Evolutionary conservation across 1,140 invertebrate species (phyloP).

Genomic region (Phthorimaea operculella): DNA sequence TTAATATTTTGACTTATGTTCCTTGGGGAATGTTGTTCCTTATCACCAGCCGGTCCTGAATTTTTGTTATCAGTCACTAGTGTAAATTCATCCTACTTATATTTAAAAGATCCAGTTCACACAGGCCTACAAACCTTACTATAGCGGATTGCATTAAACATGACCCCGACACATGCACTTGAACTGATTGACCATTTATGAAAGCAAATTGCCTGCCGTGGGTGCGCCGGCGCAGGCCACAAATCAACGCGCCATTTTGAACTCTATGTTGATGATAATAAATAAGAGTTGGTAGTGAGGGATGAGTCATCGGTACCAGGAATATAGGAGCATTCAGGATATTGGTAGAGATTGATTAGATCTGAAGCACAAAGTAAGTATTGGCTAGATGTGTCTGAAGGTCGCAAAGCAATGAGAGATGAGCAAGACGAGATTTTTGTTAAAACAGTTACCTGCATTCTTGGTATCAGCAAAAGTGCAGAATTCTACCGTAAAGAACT

Average conservation of each 20-base stretch:
- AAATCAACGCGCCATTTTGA: background rate
- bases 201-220: conserved; percentile 21
- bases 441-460: too few relatives aligned
- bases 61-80: too few relatives aligned
- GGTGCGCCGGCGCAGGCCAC: conserved; percentile 8
- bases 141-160: conserved; percentile 12
- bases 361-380: too few relatives aligned
- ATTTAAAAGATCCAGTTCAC: too few relatives aligned
- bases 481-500: too few relatives aligned
- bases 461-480: too few relatives aligned
- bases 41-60: too few relatives aligned
- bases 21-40: too few relatives aligned
- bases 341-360: background rate
- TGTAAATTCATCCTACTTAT: too few relatives aligned
- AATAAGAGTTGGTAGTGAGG: background rate
- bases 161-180: conserved; percentile 42
- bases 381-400: too few relatives aligned
- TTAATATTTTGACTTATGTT: too few relatives aligned
- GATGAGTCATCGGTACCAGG: background rate
- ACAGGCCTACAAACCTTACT: conserved; percentile 8
- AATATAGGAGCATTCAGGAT: conserved; percentile 1
- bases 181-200: conserved; percentile 51
- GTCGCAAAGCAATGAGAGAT: background rate
- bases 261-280: background rate
- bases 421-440: too few relatives aligned